These are phyloP conservation scores for Halcyon malimbica DNA, from an alignment of 2,113 vertebrate genomes.

Conservation along the genomic window DNA sequence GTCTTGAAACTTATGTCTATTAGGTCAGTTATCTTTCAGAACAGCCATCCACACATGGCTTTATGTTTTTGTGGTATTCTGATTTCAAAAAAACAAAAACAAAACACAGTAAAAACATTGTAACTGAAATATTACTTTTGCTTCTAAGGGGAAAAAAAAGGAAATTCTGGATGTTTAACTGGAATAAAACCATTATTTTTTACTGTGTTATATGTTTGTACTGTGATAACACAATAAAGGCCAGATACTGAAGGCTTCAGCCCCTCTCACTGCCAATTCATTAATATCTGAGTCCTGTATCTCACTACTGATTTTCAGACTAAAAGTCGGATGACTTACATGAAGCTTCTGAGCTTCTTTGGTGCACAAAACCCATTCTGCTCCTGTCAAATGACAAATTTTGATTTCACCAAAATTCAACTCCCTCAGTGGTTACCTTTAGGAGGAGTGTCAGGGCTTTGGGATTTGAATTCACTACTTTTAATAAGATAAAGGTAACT, in stretches of 20 bases:
- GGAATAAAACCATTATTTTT: neutral
- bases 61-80: neutral
- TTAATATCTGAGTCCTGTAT: neutral
- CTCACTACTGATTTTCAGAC: neutral
- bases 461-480: neutral
- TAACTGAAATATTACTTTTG: neutral
- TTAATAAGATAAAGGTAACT: neutral
- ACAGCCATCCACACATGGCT: neutral
- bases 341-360: neutral
- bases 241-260: neutral
- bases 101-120: neutral
- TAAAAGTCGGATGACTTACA: neutral
- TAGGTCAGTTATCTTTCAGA: neutral
- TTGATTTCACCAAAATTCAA: neutral
- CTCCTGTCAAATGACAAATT: neutral
- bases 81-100: neutral
- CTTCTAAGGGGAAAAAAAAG: neutral
- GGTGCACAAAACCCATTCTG: neutral
- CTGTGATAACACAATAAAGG: neutral
- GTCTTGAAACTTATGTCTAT: neutral
- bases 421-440: neutral
- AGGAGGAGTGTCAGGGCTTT: neutral
- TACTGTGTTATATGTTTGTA: neutral
- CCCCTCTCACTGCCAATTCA: neutral
- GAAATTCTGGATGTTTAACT: neutral